phyloP scores from a whole-genome alignment of 2,797 vertebrate species.

The Meda fulgida region DNA sequence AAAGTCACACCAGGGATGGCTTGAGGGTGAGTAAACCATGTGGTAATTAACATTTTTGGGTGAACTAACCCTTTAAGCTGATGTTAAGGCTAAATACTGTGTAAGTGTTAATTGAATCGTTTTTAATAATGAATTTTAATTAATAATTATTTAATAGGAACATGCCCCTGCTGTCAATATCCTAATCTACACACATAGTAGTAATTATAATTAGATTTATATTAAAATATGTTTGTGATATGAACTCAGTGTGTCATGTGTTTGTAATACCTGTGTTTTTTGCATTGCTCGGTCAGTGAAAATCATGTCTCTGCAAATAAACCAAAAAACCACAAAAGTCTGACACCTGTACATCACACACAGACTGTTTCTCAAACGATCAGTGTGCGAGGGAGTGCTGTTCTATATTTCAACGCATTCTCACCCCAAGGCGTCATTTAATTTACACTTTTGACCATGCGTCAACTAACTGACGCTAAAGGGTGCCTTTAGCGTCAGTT shows the following conservation, averaged over 20 bases:
- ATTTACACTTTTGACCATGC: no score
- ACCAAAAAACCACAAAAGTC: not conserved
- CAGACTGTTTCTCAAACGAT: constrained; percentile 15
- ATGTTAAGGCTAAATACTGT: no score
- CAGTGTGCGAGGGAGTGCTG: not conserved
- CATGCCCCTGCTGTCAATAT: not conserved
- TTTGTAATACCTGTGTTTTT: not conserved
- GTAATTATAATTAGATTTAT: not conserved
- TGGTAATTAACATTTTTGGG: no score
- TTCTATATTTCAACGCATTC: no score
- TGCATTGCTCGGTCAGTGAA: not conserved
- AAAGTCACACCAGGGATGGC: no score
- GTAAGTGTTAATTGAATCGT: not conserved
- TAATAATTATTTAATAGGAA: not conserved
- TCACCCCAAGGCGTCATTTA: no score
- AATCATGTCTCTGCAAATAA: not conserved
- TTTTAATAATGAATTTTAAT: not conserved
- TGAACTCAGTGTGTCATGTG: not conserved
- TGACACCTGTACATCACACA: not conserved
- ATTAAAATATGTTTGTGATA: not conserved
- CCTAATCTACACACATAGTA: not conserved
- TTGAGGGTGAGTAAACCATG: no score
- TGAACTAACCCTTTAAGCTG: not conserved
- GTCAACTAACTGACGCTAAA: no score
- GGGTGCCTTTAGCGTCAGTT: no score